Percentiles rank a stretch among this genome's conserved stretches.
Evolutionary conservation across 1,140 invertebrate genomes (phyloP).

Genomic region (Aphelenchoides avenae): DNA sequence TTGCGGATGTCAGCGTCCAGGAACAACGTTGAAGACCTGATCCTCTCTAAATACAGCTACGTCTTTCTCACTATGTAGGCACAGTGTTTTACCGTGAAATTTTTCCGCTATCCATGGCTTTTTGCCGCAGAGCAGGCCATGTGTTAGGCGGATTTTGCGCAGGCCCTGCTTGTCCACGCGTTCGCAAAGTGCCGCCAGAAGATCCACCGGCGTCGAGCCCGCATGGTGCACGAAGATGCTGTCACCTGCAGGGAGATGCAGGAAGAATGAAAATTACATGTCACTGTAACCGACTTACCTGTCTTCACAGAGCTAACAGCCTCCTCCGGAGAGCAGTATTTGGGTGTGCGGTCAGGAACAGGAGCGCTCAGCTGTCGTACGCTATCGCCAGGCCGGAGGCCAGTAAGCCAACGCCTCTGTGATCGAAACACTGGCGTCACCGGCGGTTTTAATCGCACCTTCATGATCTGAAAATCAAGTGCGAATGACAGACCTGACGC

Average conservation of each 20-base stretch:
- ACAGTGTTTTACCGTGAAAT: neutral
- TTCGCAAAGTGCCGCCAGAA: slow-evolving; percentile 25
- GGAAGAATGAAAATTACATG: too few species aligned
- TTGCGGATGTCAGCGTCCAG: slow-evolving; percentile 24
- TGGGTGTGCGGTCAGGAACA: too few species aligned
- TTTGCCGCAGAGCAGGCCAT: slow-evolving; percentile 35
- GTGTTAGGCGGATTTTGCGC: slow-evolving; percentile 26
- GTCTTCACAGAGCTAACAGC: too few species aligned
- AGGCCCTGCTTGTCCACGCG: slow-evolving; percentile 20
- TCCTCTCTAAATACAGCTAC: slow-evolving; percentile 17
- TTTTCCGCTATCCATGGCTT: slow-evolving; percentile 16
- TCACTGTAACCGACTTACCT: too few species aligned
- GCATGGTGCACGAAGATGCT: slow-evolving; percentile 32
- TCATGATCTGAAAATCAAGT: too few species aligned
- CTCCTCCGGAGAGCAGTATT: too few species aligned
- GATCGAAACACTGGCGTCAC: too few species aligned
- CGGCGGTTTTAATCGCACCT: too few species aligned
- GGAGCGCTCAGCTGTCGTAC: too few species aligned
- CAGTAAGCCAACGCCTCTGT: too few species aligned
- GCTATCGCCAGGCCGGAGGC: too few species aligned
- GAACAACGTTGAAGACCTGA: slow-evolving; percentile 46
- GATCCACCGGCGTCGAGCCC: slow-evolving; percentile 36
- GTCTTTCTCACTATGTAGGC: neutral
- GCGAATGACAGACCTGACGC: too few species aligned
- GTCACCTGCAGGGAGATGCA: slow-evolving; percentile 24